A percentile compares a stretch with the other conserved stretches of the same genome.
Conservation (phyloP, 2,888 invertebrate genomes). For the Aradus depressus region DNA sequence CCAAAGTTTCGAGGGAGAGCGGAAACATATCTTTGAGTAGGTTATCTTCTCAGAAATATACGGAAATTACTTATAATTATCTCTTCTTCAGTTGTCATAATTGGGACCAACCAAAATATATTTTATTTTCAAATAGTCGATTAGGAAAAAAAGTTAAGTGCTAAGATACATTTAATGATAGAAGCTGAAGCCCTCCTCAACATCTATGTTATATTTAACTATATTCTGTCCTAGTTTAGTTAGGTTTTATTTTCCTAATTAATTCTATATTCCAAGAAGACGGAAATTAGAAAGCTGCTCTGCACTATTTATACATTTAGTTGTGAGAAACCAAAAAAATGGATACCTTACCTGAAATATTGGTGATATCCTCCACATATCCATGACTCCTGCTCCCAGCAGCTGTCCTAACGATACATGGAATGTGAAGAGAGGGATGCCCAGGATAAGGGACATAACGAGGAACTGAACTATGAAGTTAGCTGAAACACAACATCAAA, state of each 20-base stretch:
- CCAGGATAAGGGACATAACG: constrained; percentile 65
- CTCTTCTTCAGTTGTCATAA: too few relatives aligned
- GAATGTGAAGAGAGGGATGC: constrained; percentile 73
- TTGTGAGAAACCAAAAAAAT: neutral
- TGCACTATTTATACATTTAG: neutral
- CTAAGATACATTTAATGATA: too few relatives aligned
- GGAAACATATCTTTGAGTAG: neutral
- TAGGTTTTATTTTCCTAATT: too few relatives aligned
- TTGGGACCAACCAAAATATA: too few relatives aligned
- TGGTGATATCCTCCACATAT: constrained; percentile 89
- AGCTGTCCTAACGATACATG: constrained; percentile 78
- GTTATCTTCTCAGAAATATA: neutral
- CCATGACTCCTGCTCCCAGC: constrained; percentile 70
- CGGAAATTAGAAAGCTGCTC: neutral
- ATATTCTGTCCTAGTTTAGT: too few relatives aligned
- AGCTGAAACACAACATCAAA: constrained; percentile 42
- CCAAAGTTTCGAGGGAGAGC: neutral
- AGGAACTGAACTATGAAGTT: constrained; percentile 82
- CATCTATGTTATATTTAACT: too few relatives aligned
- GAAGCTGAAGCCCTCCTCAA: too few relatives aligned
- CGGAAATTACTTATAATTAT: neutral
- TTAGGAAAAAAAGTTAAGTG: too few relatives aligned
- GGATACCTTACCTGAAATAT: constrained; percentile 54
- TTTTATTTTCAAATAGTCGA: too few relatives aligned
- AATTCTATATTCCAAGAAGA: too few relatives aligned